These are phyloP conservation scores for Zaprionus inermis DNA, from an alignment of 1,140 invertebrate genomes.

Conservation along the genomic window DNA sequence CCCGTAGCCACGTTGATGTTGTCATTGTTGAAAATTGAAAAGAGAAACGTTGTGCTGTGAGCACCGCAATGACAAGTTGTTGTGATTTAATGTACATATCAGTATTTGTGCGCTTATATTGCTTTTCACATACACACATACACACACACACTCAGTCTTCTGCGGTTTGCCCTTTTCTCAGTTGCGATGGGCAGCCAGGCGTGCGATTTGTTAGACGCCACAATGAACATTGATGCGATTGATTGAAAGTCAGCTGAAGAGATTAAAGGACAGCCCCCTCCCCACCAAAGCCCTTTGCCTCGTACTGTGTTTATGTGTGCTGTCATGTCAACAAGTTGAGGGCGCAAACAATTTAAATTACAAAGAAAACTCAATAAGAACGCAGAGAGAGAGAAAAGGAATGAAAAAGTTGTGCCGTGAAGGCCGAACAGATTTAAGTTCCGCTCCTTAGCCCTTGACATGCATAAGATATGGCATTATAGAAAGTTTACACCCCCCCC, in stretches of 20 bases:
- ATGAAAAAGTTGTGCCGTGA: slow-evolving; percentile 62
- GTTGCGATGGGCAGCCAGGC: slow-evolving; percentile 49
- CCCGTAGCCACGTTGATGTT: slow-evolving; percentile 52
- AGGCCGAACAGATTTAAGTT: slow-evolving; percentile 56
- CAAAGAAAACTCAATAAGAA: slow-evolving; percentile 80
- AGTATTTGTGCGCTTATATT: slow-evolving; percentile 53
- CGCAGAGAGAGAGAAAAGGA: slow-evolving; percentile 20
- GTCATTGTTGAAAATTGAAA: slow-evolving; percentile 60
- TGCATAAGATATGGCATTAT: slow-evolving; percentile 73
- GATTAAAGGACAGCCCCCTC: slow-evolving; percentile 66
- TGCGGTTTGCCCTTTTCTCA: slow-evolving; percentile 27
- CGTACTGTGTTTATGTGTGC: background rate
- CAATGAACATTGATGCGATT: slow-evolving; percentile 80
- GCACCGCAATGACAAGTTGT: slow-evolving; percentile 53
- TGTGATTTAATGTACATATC: slow-evolving; percentile 67
- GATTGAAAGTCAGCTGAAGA: slow-evolving; percentile 74
- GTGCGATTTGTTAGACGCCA: slow-evolving; percentile 75
- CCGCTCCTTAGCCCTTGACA: slow-evolving; percentile 70
- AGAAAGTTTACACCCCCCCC: slow-evolving; percentile 11
- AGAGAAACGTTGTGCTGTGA: slow-evolving; percentile 41
- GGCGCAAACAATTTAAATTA: slow-evolving; percentile 79
- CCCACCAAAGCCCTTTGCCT: too few species aligned
- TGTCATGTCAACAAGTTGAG: slow-evolving; percentile 69
- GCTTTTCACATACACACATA: slow-evolving; percentile 38
- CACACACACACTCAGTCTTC: slow-evolving; percentile 10